A percentile compares a stretch with the other conserved stretches of the same genome.
phyloP scores from a whole-genome alignment of 2,797 vertebrate species.

The Huso huso region DNA sequence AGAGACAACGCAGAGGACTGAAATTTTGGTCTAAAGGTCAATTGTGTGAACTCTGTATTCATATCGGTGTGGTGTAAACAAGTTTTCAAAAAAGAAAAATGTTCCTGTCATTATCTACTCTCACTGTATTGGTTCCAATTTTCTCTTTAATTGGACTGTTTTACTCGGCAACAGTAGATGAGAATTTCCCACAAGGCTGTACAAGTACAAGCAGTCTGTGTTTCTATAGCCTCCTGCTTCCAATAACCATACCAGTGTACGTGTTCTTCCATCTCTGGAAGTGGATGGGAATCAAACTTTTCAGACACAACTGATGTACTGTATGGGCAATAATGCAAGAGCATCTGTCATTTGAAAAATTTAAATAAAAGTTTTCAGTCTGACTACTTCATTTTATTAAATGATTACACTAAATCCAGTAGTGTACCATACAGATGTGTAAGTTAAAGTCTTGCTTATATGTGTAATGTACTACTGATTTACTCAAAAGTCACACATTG shows the following conservation, averaged over 20 bases:
- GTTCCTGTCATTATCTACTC: conserved; percentile 67
- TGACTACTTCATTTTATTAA: background rate
- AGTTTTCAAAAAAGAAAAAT: conserved; percentile 18
- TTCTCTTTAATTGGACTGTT: conserved; percentile 77
- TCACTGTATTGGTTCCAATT: conserved; percentile 79
- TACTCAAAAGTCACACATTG: background rate
- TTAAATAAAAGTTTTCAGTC: background rate
- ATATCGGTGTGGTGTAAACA: background rate
- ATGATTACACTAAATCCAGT: background rate
- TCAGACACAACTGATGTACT: conserved; percentile 72
- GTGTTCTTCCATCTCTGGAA: conserved; percentile 91
- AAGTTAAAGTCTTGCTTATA: background rate
- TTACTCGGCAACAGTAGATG: conserved; percentile 75
- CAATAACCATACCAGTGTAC: conserved; percentile 80
- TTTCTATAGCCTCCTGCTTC: conserved; percentile 87
- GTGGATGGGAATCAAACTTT: conserved; percentile 91
- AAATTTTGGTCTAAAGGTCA: conserved; percentile 9
- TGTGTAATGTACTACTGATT: background rate
- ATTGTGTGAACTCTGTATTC: background rate
- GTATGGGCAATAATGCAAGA: background rate
- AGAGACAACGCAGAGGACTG: too few relatives aligned
- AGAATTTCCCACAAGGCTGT: conserved; percentile 83
- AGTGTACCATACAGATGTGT: background rate
- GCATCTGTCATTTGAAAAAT: background rate
- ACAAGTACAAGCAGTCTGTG: conserved; percentile 76